Evolutionary conservation across 2,888 invertebrate genomes (phyloP).

Genomic region (Eucera pruinosa): DNA sequence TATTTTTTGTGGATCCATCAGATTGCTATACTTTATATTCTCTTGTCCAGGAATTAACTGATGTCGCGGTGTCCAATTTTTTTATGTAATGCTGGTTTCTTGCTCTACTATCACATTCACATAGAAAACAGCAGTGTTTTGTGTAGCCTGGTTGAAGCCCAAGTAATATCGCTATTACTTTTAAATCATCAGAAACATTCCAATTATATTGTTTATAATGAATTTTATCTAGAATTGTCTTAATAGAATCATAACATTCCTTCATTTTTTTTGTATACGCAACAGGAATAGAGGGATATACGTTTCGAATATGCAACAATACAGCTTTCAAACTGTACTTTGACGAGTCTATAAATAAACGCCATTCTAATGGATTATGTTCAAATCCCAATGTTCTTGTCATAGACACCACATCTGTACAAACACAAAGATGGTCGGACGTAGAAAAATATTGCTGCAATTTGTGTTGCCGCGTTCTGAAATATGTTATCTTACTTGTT

Average conservation of each 20-base stretch:
- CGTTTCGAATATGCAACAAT: slow-evolving; percentile 1
- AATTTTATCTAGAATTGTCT: neutral
- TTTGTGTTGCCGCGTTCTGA: neutral
- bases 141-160: neutral
- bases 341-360: neutral
- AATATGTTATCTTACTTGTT: neutral
- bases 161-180: neutral
- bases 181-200: slow-evolving; percentile 2
- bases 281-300: slow-evolving; percentile 1
- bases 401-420: too few species aligned
- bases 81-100: neutral
- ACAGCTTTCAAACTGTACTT: too few species aligned
- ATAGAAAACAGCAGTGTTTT: slow-evolving; percentile 11
- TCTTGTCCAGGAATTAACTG: neutral
- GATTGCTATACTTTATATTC: neutral
- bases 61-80: neutral
- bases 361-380: neutral
- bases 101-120: neutral
- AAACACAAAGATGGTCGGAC: too few species aligned
- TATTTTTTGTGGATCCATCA: neutral
- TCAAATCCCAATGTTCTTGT: neutral
- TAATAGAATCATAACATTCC: neutral
- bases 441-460: neutral
- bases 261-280: neutral
- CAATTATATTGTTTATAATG: neutral